Conservation (phyloP, 2,113 vertebrate species). For the Elgaria multicarinata region DNA sequence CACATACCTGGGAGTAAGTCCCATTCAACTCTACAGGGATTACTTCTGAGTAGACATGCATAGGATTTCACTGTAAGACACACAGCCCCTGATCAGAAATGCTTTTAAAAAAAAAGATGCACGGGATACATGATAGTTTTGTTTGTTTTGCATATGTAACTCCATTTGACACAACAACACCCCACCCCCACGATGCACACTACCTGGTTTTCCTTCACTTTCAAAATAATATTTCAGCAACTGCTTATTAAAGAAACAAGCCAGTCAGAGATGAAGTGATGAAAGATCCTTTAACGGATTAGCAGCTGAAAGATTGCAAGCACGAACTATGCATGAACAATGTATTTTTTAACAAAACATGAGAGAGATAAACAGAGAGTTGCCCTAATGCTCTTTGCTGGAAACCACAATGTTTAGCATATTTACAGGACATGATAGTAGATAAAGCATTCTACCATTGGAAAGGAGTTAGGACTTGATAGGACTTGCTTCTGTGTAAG, state of each 20-base stretch:
- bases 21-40: too few species aligned
- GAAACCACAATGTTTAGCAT: background rate
- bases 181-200: background rate
- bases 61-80: too few species aligned
- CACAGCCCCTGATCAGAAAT: background rate
- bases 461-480: too few species aligned
- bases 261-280: background rate
- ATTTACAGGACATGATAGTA: too few species aligned
- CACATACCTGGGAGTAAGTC: too few species aligned
- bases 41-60: too few species aligned
- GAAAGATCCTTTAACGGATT: background rate
- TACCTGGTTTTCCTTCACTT: background rate
- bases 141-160: background rate
- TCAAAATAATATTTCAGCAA: background rate
- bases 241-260: background rate
- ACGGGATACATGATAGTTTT: background rate
- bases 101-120: background rate
- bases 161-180: background rate
- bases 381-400: background rate
- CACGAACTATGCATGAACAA: background rate
- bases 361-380: background rate
- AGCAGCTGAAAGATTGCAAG: background rate
- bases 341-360: background rate
- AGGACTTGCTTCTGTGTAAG: too few species aligned
- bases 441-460: too few species aligned